Base-by-base conservation (phyloP, 2,888 invertebrate species). In the Nesidiocoris tenuis region DNA sequence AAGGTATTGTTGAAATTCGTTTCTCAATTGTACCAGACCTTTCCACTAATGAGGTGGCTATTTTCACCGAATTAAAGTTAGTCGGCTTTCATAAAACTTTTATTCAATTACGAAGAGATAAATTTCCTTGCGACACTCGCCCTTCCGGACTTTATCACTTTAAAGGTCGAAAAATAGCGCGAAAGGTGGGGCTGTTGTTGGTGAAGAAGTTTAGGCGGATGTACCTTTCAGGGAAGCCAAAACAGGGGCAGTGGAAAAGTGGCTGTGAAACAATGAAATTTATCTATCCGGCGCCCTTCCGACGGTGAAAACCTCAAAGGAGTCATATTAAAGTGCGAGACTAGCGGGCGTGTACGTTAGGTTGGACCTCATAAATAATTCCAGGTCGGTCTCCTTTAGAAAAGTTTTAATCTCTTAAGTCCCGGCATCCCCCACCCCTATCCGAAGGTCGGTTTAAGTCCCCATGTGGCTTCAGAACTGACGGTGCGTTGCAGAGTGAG, bases 371-470 rank as follows among this genome's bases (percentile, higher is more conserved):
- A 61, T 70, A 70, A 70, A 70, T 70, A 70, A 70, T 70, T 70
- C 70, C 61, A 57, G 24, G 70, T 59, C 12, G 70, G 59, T 70
- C 70, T 70, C 59, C 12, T 70, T 70, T 70, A 70, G 59, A 59
- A 70, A 70, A 70, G 59, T 67, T 70, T 70, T 70, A 70, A 70
- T 70, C 70, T 70, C 61, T 57, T 59, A 70, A 70, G 70, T 59
- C 70, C 18, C 25, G 61, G 22, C 16, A 22, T 21, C 19, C 19
- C 67, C 39, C 12, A 3, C 12, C 12, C 39, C 39, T 39, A 3
- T 39, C 39, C 12, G 39, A 39, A 39, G 39, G 39, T 65, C 56
- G 67, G 23, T 54, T 12, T 39, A 39, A 39, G 39, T 39, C 39
- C 39, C 39, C 39, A 39, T 39, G 39, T 39, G n/a, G 67, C 21